Evolutionary conservation across 2,797 vertebrate species (phyloP).

Genomic region (Enteromius viviparus): DNA sequence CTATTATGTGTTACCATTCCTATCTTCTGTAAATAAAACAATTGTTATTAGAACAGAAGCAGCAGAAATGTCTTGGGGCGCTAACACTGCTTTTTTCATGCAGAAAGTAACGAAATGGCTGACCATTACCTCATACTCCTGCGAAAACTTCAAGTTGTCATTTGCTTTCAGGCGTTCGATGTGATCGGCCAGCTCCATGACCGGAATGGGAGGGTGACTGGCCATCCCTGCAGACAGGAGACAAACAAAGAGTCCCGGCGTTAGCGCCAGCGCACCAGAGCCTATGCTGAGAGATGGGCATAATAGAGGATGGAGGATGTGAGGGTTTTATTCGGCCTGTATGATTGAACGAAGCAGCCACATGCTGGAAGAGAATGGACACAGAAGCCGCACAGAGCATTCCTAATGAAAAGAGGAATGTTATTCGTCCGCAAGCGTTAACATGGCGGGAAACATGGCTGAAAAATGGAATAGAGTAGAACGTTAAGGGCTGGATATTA

Average conservation of each 20-base stretch:
- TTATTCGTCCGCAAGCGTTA: constrained; percentile 79
- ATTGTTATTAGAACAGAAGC: neutral
- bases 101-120: neutral
- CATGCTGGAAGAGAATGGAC: constrained; percentile 89
- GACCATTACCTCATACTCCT: constrained; percentile 92
- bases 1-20: neutral
- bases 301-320: constrained; percentile 79
- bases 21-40: neutral
- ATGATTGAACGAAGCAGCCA: constrained; percentile 93
- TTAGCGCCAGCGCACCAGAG: neutral
- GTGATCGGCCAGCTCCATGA: constrained; percentile 96
- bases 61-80: neutral
- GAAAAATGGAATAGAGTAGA: constrained; percentile 69
- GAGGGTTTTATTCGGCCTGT: constrained; percentile 82
- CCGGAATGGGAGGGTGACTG: constrained; percentile 94
- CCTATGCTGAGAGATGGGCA: constrained; percentile 71
- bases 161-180: constrained; percentile 97
- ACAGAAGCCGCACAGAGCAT: constrained; percentile 79
- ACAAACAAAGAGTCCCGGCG: constrained; percentile 21
- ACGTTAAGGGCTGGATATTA: constrained; percentile 78
- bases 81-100: neutral
- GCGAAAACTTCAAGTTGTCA: constrained; percentile 98
- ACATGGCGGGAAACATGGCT: constrained; percentile 74
- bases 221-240: constrained; percentile 89
- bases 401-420: constrained; percentile 85